Evolutionary conservation across 2,797 vertebrate species (phyloP).

Genomic region (Meda fulgida): DNA sequence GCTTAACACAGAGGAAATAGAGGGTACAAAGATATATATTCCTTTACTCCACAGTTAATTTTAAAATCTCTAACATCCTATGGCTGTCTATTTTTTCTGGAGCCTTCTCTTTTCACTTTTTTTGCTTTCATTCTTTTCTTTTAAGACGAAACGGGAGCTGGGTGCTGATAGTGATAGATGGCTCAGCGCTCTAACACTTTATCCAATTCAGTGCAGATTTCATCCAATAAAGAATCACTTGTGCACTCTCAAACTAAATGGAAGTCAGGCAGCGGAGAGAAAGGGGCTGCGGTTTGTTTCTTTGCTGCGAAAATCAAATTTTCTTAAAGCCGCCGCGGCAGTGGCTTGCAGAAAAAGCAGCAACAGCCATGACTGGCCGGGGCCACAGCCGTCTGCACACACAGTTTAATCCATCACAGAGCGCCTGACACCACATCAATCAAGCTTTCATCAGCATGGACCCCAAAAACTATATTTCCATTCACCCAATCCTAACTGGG

Average conservation of each 20-base stretch:
- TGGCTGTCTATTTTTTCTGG: slow-evolving; percentile 69
- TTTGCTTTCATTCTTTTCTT: slow-evolving; percentile 81
- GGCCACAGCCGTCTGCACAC: slow-evolving; percentile 93
- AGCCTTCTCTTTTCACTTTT: slow-evolving; percentile 49
- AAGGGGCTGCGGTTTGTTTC: slow-evolving; percentile 83
- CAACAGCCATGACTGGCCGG: slow-evolving; percentile 84
- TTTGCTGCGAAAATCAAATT: slow-evolving; percentile 87
- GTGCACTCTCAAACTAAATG: slow-evolving; percentile 89
- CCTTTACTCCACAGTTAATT: slow-evolving; percentile 76
- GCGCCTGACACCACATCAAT: slow-evolving; percentile 94
- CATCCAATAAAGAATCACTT: slow-evolving; percentile 90
- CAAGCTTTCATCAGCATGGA: slow-evolving; percentile 98
- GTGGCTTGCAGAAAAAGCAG: slow-evolving; percentile 77
- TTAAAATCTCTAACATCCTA: slow-evolving; percentile 81
- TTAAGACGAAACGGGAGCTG: slow-evolving; percentile 83
- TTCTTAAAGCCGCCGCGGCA: slow-evolving; percentile 83
- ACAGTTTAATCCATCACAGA: slow-evolving; percentile 99
- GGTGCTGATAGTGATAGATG: slow-evolving; percentile 87
- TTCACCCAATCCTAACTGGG: slow-evolving; percentile 91
- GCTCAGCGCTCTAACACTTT: slow-evolving; percentile 88
- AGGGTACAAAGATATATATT: slow-evolving; percentile 53
- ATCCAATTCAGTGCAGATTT: slow-evolving; percentile 88
- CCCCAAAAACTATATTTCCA: slow-evolving; percentile 93
- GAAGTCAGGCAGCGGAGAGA: slow-evolving; percentile 86
- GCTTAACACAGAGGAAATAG: slow-evolving; percentile 76